Percentiles rank a stretch among this genome's conserved stretches.
Evolutionary conservation across 2,113 vertebrate species (phyloP).

Genomic region (Theristicus caerulescens): DNA sequence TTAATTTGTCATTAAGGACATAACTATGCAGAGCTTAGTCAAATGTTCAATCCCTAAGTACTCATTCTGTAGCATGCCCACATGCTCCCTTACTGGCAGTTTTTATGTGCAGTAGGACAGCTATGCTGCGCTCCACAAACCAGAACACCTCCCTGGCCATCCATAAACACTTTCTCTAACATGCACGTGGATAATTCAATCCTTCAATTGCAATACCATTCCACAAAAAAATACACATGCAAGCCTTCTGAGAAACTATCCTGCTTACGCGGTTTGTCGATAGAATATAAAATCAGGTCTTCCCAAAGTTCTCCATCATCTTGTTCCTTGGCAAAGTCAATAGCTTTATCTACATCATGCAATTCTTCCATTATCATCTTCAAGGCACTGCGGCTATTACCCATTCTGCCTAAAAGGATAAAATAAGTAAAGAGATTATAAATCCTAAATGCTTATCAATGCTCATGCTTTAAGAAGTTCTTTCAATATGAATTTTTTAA

Average conservation of each 20-base stretch:
- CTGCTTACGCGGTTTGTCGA: slow-evolving; percentile 93
- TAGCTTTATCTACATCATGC: slow-evolving; percentile 94
- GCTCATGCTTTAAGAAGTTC: not conserved
- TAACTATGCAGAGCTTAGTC: not conserved
- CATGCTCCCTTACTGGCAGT: not conserved
- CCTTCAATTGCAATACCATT: not conserved
- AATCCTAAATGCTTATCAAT: not conserved
- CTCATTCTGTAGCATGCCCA: not conserved
- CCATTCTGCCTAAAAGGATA: slow-evolving; percentile 89
- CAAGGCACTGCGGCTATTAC: slow-evolving; percentile 92
- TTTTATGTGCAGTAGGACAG: not conserved
- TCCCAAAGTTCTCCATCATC: slow-evolving; percentile 98
- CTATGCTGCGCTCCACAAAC: not conserved
- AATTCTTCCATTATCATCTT: slow-evolving; percentile 99
- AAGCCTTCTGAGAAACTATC: not conserved
- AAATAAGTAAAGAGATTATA: not conserved
- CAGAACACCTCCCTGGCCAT: not conserved
- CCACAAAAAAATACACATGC: not conserved
- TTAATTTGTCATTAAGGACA: not conserved
- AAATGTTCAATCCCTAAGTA: not conserved
- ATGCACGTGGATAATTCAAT: not conserved
- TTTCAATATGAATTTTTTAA: not conserved
- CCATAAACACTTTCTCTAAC: not conserved
- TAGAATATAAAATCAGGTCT: slow-evolving; percentile 96
- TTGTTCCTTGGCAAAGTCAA: slow-evolving; percentile 98